Percentiles rank a stretch among this genome's conserved stretches.
These are phyloP conservation scores for Labeo calbasu DNA, from an alignment of 2,797 vertebrate species.

Conservation along the genomic window DNA sequence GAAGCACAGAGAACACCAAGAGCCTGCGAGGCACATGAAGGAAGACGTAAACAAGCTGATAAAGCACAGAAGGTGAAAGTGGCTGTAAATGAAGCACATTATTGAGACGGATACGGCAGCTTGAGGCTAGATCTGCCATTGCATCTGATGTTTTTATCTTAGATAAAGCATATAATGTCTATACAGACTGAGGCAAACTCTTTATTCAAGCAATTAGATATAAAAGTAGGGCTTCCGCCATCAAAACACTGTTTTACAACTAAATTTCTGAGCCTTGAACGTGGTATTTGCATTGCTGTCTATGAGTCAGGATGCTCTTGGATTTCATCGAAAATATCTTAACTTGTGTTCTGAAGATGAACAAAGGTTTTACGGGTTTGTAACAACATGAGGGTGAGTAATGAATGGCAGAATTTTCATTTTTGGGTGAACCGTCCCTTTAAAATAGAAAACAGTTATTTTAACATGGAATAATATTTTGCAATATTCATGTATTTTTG, in stretches of 20 bases:
- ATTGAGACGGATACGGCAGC: not conserved
- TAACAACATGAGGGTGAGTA: too few relatives aligned
- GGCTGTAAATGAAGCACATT: not conserved
- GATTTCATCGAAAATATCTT: too few relatives aligned
- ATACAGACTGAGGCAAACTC: not conserved
- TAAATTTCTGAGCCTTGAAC: too few relatives aligned
- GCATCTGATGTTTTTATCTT: conserved; percentile 1
- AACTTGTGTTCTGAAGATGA: too few relatives aligned
- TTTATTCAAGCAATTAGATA: not conserved
- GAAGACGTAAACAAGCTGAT: conserved; percentile 8
- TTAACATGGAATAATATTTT: too few relatives aligned
- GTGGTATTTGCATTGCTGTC: too few relatives aligned
- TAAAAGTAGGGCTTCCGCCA: not conserved
- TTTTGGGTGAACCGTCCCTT: too few relatives aligned
- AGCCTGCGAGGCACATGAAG: not conserved
- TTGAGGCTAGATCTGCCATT: not conserved
- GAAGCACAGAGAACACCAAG: conserved; percentile 16
- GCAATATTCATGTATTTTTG: too few relatives aligned
- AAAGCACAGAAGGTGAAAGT: conserved; percentile 28
- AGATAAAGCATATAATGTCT: not conserved
- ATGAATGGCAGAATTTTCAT: too few relatives aligned
- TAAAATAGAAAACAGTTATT: too few relatives aligned
- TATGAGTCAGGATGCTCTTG: too few relatives aligned
- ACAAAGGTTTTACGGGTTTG: too few relatives aligned
- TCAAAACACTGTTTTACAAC: not conserved